A percentile compares a stretch with the other conserved stretches of the same genome.
phyloP scores from a whole-genome alignment of 1,140 invertebrate species.

The Holcopasites calliopsidis region DNA sequence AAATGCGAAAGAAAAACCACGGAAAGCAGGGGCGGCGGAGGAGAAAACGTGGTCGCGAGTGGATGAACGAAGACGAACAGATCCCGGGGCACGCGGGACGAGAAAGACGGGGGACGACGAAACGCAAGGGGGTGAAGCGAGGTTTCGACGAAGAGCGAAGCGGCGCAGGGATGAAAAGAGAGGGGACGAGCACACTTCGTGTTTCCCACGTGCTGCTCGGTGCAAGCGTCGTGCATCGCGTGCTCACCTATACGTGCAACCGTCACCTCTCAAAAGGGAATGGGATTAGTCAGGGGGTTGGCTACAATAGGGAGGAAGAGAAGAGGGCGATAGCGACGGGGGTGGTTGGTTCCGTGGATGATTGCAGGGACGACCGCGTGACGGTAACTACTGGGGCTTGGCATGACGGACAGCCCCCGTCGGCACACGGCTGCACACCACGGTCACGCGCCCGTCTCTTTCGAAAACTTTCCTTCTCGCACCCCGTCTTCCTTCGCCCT shows the following conservation, averaged over 20 bases:
- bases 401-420: conserved; percentile 72
- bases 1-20: not conserved
- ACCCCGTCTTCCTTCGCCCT: conserved; percentile 14
- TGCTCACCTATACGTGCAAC: conserved; percentile 72
- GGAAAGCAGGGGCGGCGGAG: conserved; percentile 1
- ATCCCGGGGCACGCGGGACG: not conserved
- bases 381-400: conserved; percentile 77
- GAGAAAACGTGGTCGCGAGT: not conserved
- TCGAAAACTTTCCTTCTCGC: conserved; percentile 50
- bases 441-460: conserved; percentile 71
- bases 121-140: not conserved
- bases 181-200: conserved; percentile 67
- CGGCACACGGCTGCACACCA: conserved; percentile 52
- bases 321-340: conserved; percentile 47
- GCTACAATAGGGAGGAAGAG: conserved; percentile 47
- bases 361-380: conserved; percentile 75
- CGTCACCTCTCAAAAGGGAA: conserved; percentile 72
- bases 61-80: too few relatives aligned
- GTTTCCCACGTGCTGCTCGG: conserved; percentile 75
- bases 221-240: conserved; percentile 71
- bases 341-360: conserved; percentile 68
- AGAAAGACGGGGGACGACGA: not conserved
- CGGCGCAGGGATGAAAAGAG: not conserved
- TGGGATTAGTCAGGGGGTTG: conserved; percentile 75
- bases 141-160: not conserved